Evolutionary conservation across 35 echinoderm and acorn worm genomes (phyloP), one percentile per base, ranked within the genome.

Genomic region (Apostichopus japonicus): DNA sequence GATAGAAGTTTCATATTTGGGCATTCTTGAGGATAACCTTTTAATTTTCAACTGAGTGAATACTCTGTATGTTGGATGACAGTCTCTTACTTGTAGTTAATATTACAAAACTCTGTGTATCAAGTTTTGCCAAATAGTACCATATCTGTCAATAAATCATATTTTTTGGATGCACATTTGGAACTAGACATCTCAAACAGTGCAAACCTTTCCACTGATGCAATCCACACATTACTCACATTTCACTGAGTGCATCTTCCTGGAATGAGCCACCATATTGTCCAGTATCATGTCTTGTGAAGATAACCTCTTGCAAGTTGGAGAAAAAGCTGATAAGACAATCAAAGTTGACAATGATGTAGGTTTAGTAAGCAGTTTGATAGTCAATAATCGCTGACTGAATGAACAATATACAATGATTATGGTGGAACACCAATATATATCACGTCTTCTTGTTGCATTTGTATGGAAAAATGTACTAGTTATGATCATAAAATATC

Each of bases 201-300:
- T 44, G 33, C 33, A 44, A 3, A 44, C 33, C 33, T 44, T 44
- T 44, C 33, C 33, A 44, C 33, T 44, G 33, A 44, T 44, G 33
- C 23, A 24, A 11, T 8, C 23, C 23, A 79, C 11, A 21, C 13
- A 86, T 52, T 15, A 55, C 82, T 93, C 57, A 93, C 92, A 57
- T 58, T 93, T 93, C 22, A 56, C 92, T 19, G 92, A 86, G 53
- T 93, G 70, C n/a, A 93, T 76, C 56, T 87, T 93, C 33, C 65
- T 93, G 53, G 77, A 24, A 70, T 93, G 92, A 17, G 73, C 92
- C 53, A 81, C 19, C 82, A 93, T 86, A 54, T 93, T 84, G 27
- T 93, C 92, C 11, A 84, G 44, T 1, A 93, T 65, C 80, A 87
- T 93, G 77, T 93, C 83, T 77, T 93, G 92, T 1, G 80, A 65